Percentiles rank a stretch among this genome's conserved stretches.
These are phyloP conservation scores for Conus ventricosus DNA, from an alignment of 1,140 invertebrate genomes.

Conservation along the genomic window DNA sequence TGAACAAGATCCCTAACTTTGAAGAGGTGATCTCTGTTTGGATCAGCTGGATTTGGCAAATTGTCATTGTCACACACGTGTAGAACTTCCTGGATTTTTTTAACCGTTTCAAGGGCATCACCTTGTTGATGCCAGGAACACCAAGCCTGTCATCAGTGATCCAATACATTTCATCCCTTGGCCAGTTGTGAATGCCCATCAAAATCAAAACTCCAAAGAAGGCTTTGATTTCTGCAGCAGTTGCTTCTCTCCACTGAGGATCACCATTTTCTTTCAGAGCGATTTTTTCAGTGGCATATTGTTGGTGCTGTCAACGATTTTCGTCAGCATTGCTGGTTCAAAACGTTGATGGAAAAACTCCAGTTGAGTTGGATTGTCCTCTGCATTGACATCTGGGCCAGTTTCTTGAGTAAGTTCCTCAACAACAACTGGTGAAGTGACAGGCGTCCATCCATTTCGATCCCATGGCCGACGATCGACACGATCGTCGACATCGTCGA, in stretches of 20 bases:
- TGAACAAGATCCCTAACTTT: constrained; percentile 20
- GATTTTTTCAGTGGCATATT: not conserved
- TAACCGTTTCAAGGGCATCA: not conserved
- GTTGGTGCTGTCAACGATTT: not conserved
- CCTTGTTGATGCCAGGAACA: not conserved
- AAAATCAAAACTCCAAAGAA: not conserved
- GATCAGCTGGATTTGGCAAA: not conserved
- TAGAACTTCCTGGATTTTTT: not conserved
- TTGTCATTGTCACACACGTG: not conserved
- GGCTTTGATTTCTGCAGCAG: not conserved
- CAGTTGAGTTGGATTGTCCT: too few relatives aligned
- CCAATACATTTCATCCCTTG: not conserved
- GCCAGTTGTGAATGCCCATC: not conserved
- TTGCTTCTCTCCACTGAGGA: not conserved
- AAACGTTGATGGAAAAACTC: too few relatives aligned
- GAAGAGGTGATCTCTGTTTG: not conserved
- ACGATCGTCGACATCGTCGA: too few relatives aligned
- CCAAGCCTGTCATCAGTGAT: not conserved
- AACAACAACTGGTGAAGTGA: too few relatives aligned
- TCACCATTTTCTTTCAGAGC: not conserved
- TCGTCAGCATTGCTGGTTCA: not conserved
- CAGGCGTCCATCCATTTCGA: too few relatives aligned
- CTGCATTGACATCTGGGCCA: too few relatives aligned
- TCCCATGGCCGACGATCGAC: too few relatives aligned
- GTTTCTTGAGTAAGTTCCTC: too few relatives aligned